Conservation (phyloP, 2,888 invertebrate genomes). For the Cotesia congregata region DNA sequence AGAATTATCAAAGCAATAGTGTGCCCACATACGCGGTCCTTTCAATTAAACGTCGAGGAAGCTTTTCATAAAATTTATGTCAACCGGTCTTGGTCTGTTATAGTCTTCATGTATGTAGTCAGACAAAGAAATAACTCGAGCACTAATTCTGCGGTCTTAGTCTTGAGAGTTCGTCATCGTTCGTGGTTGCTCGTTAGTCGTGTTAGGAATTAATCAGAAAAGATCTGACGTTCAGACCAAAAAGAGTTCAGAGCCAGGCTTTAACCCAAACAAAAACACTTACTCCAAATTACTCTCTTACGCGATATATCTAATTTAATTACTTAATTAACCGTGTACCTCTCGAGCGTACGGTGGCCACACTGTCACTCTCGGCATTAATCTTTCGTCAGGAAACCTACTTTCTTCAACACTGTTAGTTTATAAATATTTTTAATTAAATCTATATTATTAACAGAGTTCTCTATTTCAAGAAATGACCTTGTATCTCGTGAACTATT, state of each 20-base stretch:
- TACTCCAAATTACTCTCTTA: not conserved
- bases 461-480: too few species aligned
- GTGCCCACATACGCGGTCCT: constrained; percentile 25
- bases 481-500: too few species aligned
- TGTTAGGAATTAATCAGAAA: constrained; percentile 5
- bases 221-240: not conserved
- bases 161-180: not conserved
- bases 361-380: not conserved
- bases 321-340: not conserved
- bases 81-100: not conserved
- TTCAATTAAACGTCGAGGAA: constrained; percentile 25
- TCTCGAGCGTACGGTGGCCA: not conserved
- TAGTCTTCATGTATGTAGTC: not conserved
- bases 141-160: not conserved
- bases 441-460: too few species aligned
- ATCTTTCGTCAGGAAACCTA: not conserved
- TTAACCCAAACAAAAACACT: not conserved
- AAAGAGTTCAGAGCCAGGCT: not conserved
- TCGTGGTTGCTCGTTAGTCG: not conserved
- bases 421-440: too few species aligned
- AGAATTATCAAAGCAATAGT: constrained; percentile 22
- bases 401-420: too few species aligned
- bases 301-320: not conserved
- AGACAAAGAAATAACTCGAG: constrained; percentile 17
- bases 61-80: constrained; percentile 24